Percentiles rank a stretch among this genome's conserved stretches.
Evolutionary conservation across 2,113 vertebrate genomes (phyloP).

Genomic region (Limnothrissa miodon): DNA sequence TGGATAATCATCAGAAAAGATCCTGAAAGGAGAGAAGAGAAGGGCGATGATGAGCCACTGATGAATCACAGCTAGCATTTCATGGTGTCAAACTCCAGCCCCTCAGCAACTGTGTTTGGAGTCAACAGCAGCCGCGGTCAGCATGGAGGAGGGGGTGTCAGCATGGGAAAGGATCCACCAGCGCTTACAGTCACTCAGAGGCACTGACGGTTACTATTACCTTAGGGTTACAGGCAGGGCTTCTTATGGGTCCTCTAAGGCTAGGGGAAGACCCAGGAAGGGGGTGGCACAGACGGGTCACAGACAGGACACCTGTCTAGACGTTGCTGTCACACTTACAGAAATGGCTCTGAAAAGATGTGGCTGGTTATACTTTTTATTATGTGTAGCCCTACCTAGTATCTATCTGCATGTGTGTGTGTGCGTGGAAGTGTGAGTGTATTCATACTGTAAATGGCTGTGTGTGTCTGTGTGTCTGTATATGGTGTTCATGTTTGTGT

Average conservation of each 20-base stretch:
- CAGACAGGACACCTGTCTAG: background rate
- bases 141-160: background rate
- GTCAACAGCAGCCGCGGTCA: background rate
- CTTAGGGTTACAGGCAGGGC: too few species aligned
- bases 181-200: background rate
- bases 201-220: background rate
- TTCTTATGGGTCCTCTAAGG: too few species aligned
- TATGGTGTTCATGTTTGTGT: background rate
- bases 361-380: background rate
- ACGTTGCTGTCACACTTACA: background rate
- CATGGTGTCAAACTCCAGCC: background rate
- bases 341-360: background rate
- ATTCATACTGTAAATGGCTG: too few species aligned
- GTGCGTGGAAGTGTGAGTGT: too few species aligned
- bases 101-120: background rate
- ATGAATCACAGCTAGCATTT: constrained; percentile 3
- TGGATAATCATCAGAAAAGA: background rate
- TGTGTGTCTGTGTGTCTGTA: background rate
- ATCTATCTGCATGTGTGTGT: background rate
- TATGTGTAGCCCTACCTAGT: background rate
- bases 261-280: background rate
- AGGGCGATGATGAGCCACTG: background rate
- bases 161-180: background rate
- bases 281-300: background rate
- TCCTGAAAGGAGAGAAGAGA: background rate